Evolutionary conservation across 2,888 invertebrate species (phyloP), one percentile per base, ranked within the genome.

Genomic region (Lymantria monacha): DNA sequence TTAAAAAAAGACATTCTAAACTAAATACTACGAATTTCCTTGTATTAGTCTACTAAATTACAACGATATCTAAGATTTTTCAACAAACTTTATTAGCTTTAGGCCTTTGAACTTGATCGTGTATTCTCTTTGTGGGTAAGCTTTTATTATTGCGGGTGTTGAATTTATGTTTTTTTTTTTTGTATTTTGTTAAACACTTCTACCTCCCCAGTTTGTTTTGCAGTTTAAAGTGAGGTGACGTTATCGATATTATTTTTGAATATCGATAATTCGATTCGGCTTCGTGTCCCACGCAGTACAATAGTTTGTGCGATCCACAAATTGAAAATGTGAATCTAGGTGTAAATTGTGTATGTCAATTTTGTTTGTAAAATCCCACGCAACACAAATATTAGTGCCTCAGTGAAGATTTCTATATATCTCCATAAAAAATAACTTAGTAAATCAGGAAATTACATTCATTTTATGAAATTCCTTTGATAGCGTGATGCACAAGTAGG

Each of bases 111-210:
- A 48, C 47, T 48, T 47, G 30, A 3, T 41, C 46, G 55, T 57
- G 53, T 61, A 48, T 60, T 57, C 59, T 40, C 49, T 66, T 53
- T 53, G 49, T 49, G 42, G 41, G 41, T 50, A 44, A 49, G 46
- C 61, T 33, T 61, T 68, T 67, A 57, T 61, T 67, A 54, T 22
- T 59, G 49, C 47, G 47, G 49, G 42, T 46, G 31, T 22, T 22
- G 22, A 22, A 22, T 56, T 51, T 38, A 46, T 52, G 52, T 61
- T 46, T 48, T 37, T 31, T n/a, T n/a, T 41, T 42, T 50, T 46
- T 55, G 46, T 49, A 40, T 46, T 42, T 42, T 7, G 22, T 5
- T 22, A 48, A 51, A 61, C 48, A 51, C 15, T 40, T 48, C 30
- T 42, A 44, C 42, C 42, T n/a, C 51, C 46, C 51, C 48, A 3